Evolutionary conservation across 2,797 vertebrate genomes (phyloP).

Genomic region (Linurgus olivaceus): DNA sequence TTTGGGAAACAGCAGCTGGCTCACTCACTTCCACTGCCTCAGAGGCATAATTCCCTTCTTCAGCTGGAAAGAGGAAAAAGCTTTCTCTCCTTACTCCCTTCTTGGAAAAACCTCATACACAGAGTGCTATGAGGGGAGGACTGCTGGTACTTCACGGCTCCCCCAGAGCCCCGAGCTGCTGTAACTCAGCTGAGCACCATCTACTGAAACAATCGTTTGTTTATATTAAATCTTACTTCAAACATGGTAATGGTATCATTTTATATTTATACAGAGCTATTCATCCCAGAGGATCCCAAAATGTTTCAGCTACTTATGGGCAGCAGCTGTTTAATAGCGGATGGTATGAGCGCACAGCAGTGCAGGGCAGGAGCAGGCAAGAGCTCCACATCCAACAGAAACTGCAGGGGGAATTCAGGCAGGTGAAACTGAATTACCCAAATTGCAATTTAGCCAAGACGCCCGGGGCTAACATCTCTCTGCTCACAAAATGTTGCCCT

Average conservation of each 20-base stretch:
- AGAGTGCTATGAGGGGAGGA: background rate
- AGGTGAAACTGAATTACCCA: constrained; percentile 66
- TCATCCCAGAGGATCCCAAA: constrained; percentile 62
- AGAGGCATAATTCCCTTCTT: background rate
- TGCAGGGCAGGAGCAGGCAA: constrained; percentile 40
- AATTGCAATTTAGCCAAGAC: constrained; percentile 58
- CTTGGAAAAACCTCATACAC: background rate
- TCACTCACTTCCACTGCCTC: background rate
- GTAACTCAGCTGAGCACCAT: constrained; percentile 57
- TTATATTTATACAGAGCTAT: constrained; percentile 62
- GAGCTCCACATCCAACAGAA: constrained; percentile 17
- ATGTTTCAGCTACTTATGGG: constrained; percentile 66
- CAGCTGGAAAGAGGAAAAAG: background rate
- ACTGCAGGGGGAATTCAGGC: constrained; percentile 58
- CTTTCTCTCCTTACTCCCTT: background rate
- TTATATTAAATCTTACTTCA: constrained; percentile 69
- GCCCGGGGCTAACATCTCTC: constrained; percentile 8
- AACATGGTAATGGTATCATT: constrained; percentile 64
- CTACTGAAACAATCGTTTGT: constrained; percentile 56
- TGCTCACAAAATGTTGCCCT: constrained; percentile 39
- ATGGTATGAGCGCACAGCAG: constrained; percentile 28
- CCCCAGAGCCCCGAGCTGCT: constrained; percentile 39
- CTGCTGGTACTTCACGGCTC: background rate
- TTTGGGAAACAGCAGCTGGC: background rate
- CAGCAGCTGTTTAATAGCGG: constrained; percentile 71